These are phyloP conservation scores for Melangyna quadrimaculata DNA, from an alignment of 2,888 invertebrate genomes.

Conservation along the genomic window DNA sequence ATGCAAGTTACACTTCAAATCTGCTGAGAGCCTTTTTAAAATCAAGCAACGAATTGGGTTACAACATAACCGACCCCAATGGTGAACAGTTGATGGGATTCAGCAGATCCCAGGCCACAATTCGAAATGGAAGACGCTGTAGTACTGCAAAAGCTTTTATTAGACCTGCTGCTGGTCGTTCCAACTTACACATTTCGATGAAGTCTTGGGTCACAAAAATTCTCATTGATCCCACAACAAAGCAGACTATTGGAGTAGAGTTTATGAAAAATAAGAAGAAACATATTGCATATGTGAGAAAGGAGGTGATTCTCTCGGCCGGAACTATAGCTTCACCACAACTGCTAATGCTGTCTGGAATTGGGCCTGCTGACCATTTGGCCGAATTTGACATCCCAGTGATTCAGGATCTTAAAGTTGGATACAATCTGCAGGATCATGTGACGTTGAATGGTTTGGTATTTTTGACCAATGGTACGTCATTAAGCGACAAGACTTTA, in stretches of 20 bases:
- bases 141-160: conserved; percentile 91
- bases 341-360: conserved; percentile 91
- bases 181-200: conserved; percentile 88
- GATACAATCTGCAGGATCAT: conserved; percentile 92
- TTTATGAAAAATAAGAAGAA: conserved; percentile 84
- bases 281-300: conserved; percentile 83
- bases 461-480: conserved; percentile 87
- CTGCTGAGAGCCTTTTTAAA: conserved; percentile 85
- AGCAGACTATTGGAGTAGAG: conserved; percentile 86
- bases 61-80: conserved; percentile 87
- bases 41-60: conserved; percentile 87
- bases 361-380: conserved; percentile 87
- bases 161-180: conserved; percentile 84
- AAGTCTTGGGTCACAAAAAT: conserved; percentile 86
- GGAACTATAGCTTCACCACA: conserved; percentile 93
- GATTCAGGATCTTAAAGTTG: conserved; percentile 87
- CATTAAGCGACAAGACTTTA: conserved; percentile 84
- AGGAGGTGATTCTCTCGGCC: conserved; percentile 90
- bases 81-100: conserved; percentile 85
- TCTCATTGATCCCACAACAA: conserved; percentile 84
- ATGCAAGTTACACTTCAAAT: conserved; percentile 85
- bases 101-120: conserved; percentile 87
- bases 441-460: conserved; percentile 87
- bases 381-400: conserved; percentile 84
- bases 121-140: conserved; percentile 87